Evolutionary conservation across 1,140 invertebrate species (phyloP), one percentile per base, ranked within the genome.

Genomic region (Drosophila tsacasi): DNA sequence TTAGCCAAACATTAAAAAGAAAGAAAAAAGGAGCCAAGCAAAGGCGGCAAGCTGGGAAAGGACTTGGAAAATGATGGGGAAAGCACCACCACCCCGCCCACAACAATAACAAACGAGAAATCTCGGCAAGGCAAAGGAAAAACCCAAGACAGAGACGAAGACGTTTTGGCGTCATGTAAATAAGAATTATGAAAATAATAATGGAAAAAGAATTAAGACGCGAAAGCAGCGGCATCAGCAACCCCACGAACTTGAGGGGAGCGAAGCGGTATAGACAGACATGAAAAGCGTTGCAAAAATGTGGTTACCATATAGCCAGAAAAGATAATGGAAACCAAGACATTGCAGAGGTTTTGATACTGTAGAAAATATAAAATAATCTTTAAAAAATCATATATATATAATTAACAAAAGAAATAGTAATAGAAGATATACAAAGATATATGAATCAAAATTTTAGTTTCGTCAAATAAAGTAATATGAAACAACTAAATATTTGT

Each of bases 141-240:
- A 63, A 23, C 17, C 59, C 54, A 21, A 40, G 52, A 60, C 58
- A 39, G 66, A 37, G 76, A 49, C 63, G 60, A 86, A 82, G 83
- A 80, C 76, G 79, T 75, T 39, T 78, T 73, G 81, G 83, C 86
- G 80, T 83, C 91, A 92, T 91, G 91, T 92, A 92, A 92, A 92
- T 92, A 92, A 92, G 91, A 92, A 92, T 92, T 92, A 92, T 92
- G 91, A 92, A 92, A 92, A 92, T 92, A 92, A 92, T 92, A 92
- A 92, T 92, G 91, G 91, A 92, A 92, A 92, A 92, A 92, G 91
- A 87, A 92, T 92, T 92, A 92, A 92, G 91, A 89, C 79, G 75
- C 81, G 52, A 76, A 79, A 69, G 68, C 76, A 60, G 32, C 60
- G 60, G 59, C 75, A 50, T 55, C 67, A 59, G 47, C 71, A 32